Conservation (phyloP, 64 coral and sea anemone genomes). For the Montipora sp. region DNA sequence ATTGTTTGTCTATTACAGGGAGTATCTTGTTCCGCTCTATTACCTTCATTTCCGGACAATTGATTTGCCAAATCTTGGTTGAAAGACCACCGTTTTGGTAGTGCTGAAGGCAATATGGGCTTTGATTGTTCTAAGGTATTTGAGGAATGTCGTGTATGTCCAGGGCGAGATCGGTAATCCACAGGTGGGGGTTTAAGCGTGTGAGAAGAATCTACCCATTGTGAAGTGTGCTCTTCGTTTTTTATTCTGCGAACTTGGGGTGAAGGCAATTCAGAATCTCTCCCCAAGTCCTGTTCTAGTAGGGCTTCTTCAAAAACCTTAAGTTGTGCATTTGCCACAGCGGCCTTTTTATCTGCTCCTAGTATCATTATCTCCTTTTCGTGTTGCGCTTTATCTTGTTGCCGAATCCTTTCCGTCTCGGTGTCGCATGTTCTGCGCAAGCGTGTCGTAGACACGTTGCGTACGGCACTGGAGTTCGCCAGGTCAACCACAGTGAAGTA, state of each 20-base stretch:
- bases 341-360: background rate
- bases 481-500: too few species aligned
- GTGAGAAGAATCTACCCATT: background rate
- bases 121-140: background rate
- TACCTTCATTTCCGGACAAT: too few species aligned
- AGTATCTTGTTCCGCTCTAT: too few species aligned
- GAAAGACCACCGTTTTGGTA: too few species aligned
- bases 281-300: background rate
- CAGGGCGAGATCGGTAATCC: background rate
- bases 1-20: background rate
- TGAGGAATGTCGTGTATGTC: background rate
- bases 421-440: background rate
- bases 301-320: constrained; percentile 12
- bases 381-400: constrained; percentile 1
- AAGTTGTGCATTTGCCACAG: constrained; percentile 14
- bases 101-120: background rate
- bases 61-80: background rate
- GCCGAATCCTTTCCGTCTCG: background rate
- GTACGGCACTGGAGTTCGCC: too few species aligned
- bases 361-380: constrained; percentile 25
- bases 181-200: background rate
- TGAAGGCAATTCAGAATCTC: background rate
- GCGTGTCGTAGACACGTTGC: too few species aligned
- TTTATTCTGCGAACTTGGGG: background rate
- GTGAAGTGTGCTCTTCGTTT: background rate